Conservation (phyloP, 2,797 vertebrate genomes). For the Helarctos malayanus region DNA sequence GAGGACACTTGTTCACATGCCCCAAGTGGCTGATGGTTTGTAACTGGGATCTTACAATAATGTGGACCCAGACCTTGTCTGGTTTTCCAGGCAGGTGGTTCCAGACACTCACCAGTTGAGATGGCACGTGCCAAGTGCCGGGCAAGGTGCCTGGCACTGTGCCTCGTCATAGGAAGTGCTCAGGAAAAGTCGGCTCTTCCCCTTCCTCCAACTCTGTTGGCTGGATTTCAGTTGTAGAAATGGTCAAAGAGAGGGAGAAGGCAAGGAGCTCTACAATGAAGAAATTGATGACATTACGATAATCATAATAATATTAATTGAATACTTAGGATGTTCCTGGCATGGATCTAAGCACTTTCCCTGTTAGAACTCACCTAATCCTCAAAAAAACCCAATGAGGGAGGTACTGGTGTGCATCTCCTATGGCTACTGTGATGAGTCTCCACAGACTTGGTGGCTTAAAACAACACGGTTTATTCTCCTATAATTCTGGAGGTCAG, state of each 20-base stretch:
- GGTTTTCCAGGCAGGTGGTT: not conserved
- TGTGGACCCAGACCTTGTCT: not conserved
- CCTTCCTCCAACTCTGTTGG: not conserved
- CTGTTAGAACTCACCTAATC: slow-evolving; percentile 9
- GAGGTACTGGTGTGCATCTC: not conserved
- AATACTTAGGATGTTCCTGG: not conserved
- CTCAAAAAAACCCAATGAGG: not conserved
- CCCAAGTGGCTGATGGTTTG: not conserved
- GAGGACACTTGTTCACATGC: not conserved
- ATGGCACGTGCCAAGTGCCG: rapidly evolving
- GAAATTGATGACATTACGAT: not conserved
- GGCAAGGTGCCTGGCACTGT: not conserved
- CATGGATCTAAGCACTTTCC: not conserved
- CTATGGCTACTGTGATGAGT: not conserved
- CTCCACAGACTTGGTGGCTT: not conserved
- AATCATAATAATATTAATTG: not conserved
- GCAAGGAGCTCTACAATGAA: not conserved
- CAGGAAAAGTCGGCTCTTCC: not conserved
- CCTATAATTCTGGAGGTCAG: not conserved
- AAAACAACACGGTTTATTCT: not conserved
- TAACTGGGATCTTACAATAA: not conserved
- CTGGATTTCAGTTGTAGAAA: not conserved
- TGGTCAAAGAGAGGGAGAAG: not conserved
- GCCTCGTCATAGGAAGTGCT: not conserved
- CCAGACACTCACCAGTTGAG: not conserved